Evolutionary conservation across 1,140 invertebrate species (phyloP).

Genomic region (Hyphantria cunea): DNA sequence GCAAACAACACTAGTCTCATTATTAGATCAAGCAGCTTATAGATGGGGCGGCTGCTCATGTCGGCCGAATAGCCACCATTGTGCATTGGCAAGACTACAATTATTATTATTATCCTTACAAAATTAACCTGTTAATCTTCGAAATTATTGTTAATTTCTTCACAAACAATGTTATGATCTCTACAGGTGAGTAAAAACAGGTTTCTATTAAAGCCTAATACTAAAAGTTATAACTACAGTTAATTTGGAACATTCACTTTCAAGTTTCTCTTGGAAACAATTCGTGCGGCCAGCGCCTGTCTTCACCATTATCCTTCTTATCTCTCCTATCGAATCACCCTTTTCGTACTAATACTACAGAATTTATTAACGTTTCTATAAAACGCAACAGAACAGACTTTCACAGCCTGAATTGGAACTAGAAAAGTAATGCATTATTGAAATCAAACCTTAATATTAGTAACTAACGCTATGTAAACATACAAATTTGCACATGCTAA

Average conservation of each 20-base stretch:
- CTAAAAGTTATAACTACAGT: constrained; percentile 24
- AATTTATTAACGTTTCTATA: constrained; percentile 14
- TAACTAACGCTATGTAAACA: constrained; percentile 27
- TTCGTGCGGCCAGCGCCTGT: constrained; percentile 65
- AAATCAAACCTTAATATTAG: constrained; percentile 38
- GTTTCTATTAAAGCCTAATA: constrained; percentile 20
- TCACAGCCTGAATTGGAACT: constrained; percentile 56
- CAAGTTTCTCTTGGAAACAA: constrained; percentile 36
- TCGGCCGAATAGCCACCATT: constrained; percentile 19
- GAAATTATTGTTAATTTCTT: constrained; percentile 15
- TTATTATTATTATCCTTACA: constrained; percentile 9
- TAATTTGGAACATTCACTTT: constrained; percentile 33
- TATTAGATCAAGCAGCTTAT: constrained; percentile 65
- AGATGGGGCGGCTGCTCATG: constrained; percentile 45
- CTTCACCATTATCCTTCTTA: constrained; percentile 15
- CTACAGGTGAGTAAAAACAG: background rate
- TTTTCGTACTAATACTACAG: constrained; percentile 19
- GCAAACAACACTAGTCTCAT: constrained; percentile 59
- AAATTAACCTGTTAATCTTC: constrained; percentile 15
- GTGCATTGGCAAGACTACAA: constrained; percentile 53
- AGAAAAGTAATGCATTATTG: constrained; percentile 38
- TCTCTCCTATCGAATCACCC: constrained; percentile 26
- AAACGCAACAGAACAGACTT: constrained; percentile 45
- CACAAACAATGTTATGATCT: too few species aligned
- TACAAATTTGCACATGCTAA: background rate